Base-by-base conservation (phyloP, 2,888 invertebrate species). In the Pollenia labialis region DNA sequence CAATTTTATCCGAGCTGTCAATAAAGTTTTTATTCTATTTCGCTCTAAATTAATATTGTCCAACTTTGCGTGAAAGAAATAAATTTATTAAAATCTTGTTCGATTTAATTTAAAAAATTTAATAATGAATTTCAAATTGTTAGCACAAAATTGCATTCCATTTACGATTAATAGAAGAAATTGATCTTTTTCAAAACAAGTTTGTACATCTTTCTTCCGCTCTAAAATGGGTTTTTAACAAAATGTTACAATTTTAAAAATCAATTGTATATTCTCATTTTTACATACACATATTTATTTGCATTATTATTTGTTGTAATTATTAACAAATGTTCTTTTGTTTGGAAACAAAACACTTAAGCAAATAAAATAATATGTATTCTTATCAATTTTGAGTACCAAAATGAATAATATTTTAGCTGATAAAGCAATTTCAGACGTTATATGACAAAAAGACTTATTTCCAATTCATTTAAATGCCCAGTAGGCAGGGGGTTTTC, bases 301-400 rank as follows among this genome's bases (percentile, higher is more conserved):
- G 4, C 9, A 3, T 64, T 46, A 9, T 50, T 40, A 14, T 50
- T 66, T 52, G 40, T 42, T n/a, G n/a, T 32, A 32, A 44, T 42
- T 10, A 42, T 42, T 44, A 71, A 62, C 50, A 69, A 48, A 71
- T 60, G 16, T 60, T 44, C 14, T 14, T 52, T 64, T 54, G 44
- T 50, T 50, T 64, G 32, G 32, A 23, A 44, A 23, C 3, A 54
- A 44, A 54, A 40, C 7, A 50, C 16, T 14, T 50, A 50, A 48
- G 8, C 23, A 50, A 68, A 11, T 16, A 46, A 64, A 46, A 64
- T n/a, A 48, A 66, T n/a, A 50, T 60, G 9, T 68, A 14, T 71
- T 60, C 62, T 85, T 85, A 85, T 85, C 85, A 85, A 74, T 46
- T 62, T 44, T 68, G 44, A 77, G 66, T 18, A 79, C 42, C 32